Base-by-base conservation (phyloP, 1,140 invertebrate genomes). In the Littorina saxatilis region DNA sequence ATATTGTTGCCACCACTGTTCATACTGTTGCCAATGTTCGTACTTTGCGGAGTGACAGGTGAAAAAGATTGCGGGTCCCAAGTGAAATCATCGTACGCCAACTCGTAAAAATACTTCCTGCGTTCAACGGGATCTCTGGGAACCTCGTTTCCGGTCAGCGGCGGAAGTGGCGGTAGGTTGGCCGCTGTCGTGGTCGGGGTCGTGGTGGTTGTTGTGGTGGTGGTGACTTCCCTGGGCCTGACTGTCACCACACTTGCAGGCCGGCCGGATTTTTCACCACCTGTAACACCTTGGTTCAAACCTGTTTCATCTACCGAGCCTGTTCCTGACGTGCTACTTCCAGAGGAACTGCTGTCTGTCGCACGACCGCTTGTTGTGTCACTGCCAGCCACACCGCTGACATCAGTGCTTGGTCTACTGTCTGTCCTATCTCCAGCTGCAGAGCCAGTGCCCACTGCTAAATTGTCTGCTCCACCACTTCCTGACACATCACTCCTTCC, bases 81-180 rank as follows among this genome's bases (percentile, higher is more conserved):
- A 23, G 39, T 39, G 11, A 32, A 23, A 35, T 39, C 35, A 20
- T 68, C 66, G 66, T 68, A 68, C 7, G 66, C 66, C 13, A 68
- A 3, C 13, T 39, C 32, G 66, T 39, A 35, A 35, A 68, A 68
- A 20, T 68, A 68, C 66, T 68, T 4, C 39, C 66, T 39, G 35
- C 66, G 66, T 27, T 68, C 66, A 17, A 2, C 4, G 3, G 66
- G 66, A 20, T 68, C 66, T 13, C 39, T 35, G 27, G 66, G 66
- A 23, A 68, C 66, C 35, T 68, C 66, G 66, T 68, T 35, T 32
- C 66, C 66, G 7, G 66, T 68, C 66, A 68, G 32, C 7, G 66
- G 66, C 13, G 66, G 66, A 20, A 68, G 37, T 20, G 66, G 9
- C 2, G 66, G 66, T 27, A 37, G 15, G 66, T 29, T 2, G 9